Evolutionary conservation across 35 echinoderm and acorn worm genomes (phyloP), one percentile per base, ranked within the genome.

Genomic region (Apostichopus parvimensis): DNA sequence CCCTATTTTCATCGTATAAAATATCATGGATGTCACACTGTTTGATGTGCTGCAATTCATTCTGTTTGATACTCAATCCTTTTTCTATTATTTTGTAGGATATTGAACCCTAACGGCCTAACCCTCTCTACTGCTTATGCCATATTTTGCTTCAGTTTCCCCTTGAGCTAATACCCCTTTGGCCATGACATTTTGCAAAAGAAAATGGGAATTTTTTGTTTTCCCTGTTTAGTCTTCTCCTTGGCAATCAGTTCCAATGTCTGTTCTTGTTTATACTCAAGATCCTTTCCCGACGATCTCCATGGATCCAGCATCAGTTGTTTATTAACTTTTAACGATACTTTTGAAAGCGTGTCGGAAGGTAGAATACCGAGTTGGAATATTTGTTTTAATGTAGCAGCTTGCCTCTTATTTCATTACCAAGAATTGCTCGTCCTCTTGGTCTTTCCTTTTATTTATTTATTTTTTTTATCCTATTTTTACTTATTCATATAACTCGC

Each of bases 401-500:
- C 71, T 75, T 75, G 71, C 17, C 14, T 18, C n/a, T 75, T 75
- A 18, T 18, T 75, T 75, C 71, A 75, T 75, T 75, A 75, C 71
- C n/a, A 75, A 75, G n/a, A 22, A 75, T 24, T 22, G 17, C 14
- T 75, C 6, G 17, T 75, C 18, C 18, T 68, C 18, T 82, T 34
- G 25, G 45, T 6, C 18, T 5, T 34, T 82, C 9, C 17, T 82
- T 82, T 55, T 55, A 11, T 56, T 82, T 82, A n/a, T 22, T 13
- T 25, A 2, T 18, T 80, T 28, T 34, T 80, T 45, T 13, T 8
- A 15, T 53, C 13, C 6, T 54, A 2, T 15, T 80, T 20, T 80
- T 53, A 55, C 81, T 84, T 84, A 84, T 58, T 84, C 54, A 58
- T 84, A 84, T 17, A 17, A 84, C 57, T 59, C 81, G 25, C 78